Base-by-base conservation (phyloP, 2,113 vertebrate genomes). In the Sebastes schlegelii region DNA sequence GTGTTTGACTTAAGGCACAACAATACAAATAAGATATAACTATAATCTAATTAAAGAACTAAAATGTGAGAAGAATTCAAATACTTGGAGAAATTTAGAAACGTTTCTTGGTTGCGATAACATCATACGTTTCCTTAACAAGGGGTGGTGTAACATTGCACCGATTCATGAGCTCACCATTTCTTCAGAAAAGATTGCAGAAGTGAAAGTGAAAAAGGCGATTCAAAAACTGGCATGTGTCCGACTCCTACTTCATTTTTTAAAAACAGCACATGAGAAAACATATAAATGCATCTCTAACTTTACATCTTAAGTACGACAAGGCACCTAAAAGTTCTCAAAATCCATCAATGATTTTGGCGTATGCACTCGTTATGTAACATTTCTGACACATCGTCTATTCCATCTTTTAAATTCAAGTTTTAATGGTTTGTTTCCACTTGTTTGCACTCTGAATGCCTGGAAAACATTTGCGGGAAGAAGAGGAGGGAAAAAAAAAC, bases 401-500 rank as follows among this genome's bases (percentile, higher is more conserved):
- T n/a, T 68, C 23, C 64, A 63, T 52, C 66, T 48, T 58, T 83
- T 19, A 70, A 69, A 73, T 19, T 16, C 6, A 64, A 54, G 5
- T 42, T 21, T 68, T 62, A 23, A 17, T 8, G 16, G 26, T 70
- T 4, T 46, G 26, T 83, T 79, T 88, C 48, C 75, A 65, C 52
- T 83, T 80, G 79, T 83, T 83, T 81, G 75, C 19, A 8, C 55
- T 23, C 17, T 34, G 16, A 83, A 68, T 52, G 71, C 55, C 75
- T 91, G 84, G 83, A 90, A 88, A 90, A 89, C 79, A 81, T 88
- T 70, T 80, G 52, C 19, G 2, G 60, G n/a, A 79, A 74, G 70
- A 68, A 77, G 57, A 3, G 1, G 72, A 6, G 8, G 4, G 14
- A 23, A 34, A 21, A n/a, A 82, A 17, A 63, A 62, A 9, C 14